Evolutionary conservation across 1,140 invertebrate species (phyloP), one percentile per base, ranked within the genome.

Genomic region (Formica exsecta): DNA sequence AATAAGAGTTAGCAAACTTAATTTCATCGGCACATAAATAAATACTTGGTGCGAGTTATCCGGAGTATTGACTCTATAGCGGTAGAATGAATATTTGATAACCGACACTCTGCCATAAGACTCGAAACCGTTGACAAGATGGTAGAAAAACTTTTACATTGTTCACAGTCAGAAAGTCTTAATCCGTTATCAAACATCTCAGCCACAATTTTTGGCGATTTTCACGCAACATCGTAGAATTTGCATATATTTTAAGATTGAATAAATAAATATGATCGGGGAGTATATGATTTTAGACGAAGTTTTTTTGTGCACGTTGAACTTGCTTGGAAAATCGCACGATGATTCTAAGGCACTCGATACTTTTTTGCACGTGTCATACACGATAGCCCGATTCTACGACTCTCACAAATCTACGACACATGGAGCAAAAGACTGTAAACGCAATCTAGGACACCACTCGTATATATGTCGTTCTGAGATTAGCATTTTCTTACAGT

Each of bases 401-500:
- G 16, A 51, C 2, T 19, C 44, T 48, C 9, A 51, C 13, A 4
- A 6, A 51, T 2, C 19, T 36, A 16, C 38, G 19, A 29, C 51
- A 57, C 22, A 66, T 22, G 48, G 16, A 80, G 32, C 22, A 36
- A 66, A 19, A 66, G 11, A 32, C 29, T 16, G 13, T 80, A 59
- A 57, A 59, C 8, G 13, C 13, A 44, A 83, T 74, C 54, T 83
- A 74, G 79, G 68, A 61, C 54, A 74, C 8, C 7, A 36, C n/a
- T 19, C n/a, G 16, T 41, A n/a, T 25, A 51, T 48, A 71, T 57
- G 44, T 79, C 13, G 59, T 13, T 68, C 22, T 25, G 36, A 84
- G 87, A 94, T 93, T 93, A 92, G 90, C 91, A 93, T 93, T 92
- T 92, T 92, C 93, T 94, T 93, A 90, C 64, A 77, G 70, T 92